Conservation (phyloP, 30 jellyfish, hydroid and myxozoan genomes). For the Aurelia aurita complex sp. Pacific region DNA sequence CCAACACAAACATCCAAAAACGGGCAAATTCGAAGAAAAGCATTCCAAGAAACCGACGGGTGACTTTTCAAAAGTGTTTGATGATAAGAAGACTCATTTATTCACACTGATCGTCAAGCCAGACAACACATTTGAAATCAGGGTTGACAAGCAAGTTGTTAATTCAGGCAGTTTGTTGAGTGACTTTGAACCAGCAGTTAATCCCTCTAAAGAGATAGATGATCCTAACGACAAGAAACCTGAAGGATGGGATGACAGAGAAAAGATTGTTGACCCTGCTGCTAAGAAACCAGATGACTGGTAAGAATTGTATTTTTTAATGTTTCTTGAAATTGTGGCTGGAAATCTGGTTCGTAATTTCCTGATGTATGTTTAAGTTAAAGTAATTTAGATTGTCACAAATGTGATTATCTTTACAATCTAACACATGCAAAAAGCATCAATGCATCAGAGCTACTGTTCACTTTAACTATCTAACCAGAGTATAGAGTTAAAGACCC, state of each 20-base stretch:
- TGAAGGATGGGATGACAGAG: conserved; percentile 99
- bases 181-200: conserved; percentile 96
- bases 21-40: conserved; percentile 90
- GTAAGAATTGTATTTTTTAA: conserved; percentile 28
- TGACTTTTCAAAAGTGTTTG: conserved; percentile 81
- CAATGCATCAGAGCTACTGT: no score
- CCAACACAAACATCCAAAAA: conserved; percentile 92
- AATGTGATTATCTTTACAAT: no score
- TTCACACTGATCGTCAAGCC: conserved; percentile 78
- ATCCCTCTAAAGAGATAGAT: conserved; percentile 90
- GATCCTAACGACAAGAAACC: conserved; percentile 97
- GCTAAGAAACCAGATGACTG: conserved; percentile 97
- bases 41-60: conserved; percentile 94
- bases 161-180: conserved; percentile 81
- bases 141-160: conserved; percentile 79
- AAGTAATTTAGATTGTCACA: no score
- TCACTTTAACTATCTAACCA: no score
- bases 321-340: no score
- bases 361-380: no score
- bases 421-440: no score
- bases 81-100: conserved; percentile 91
- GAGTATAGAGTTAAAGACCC: no score
- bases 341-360: no score
- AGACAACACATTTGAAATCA: conserved; percentile 77
- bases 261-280: conserved; percentile 82